Base-by-base conservation (phyloP, 2,113 vertebrate genomes). In the Pseudopipra pipra region DNA sequence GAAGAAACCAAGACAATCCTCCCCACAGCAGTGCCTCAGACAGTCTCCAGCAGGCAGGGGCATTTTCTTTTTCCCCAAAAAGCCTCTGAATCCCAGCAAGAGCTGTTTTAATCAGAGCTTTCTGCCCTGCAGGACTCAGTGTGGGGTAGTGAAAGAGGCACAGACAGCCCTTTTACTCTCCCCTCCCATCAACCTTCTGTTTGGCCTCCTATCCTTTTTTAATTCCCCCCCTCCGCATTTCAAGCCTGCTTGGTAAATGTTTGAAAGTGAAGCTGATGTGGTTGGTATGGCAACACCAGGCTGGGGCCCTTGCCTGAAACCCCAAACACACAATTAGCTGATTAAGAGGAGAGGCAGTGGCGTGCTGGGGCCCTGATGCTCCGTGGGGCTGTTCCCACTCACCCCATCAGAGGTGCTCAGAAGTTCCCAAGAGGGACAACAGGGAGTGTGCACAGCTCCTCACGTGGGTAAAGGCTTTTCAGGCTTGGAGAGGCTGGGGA, bases 251-350 rank as follows among this genome's bases (percentile, higher is more conserved):
- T 90, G 39, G 70, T 93, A 90, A 94, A 90, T 77, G 92, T 95
- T 93, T 86, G 87, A 94, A 95, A 95, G 84, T n/a, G 68, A 95
- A 93, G 95, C 95, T 92, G 89, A 89, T 95, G 93, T 28, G 14
- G 96, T 96, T 95, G 96, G 91, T 94, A 97, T 96, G 94, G 94
- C 87, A 95, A 97, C 94, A 21, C 86, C 84, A 91, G 96, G 89
- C 95, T 95, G 91, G 93, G 94, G 93, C 85, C 85, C 88, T 92
- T 25, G 77, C 75, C 90, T 94, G 82, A 95, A 97, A 96, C 96
- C 94, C 95, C 94, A 97, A 97, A 95, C 96, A 96, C 92, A 92
- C 90, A 95, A 96, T 95, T 95, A 95, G 88, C 93, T 95, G 85
- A 94, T 95, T 95, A 95, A 82, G 88, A 94, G 82, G 81, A 39